Evolutionary conservation across 2,888 invertebrate species (phyloP), one percentile per base, ranked within the genome.

Genomic region (Aphidoletes aphidimyza): DNA sequence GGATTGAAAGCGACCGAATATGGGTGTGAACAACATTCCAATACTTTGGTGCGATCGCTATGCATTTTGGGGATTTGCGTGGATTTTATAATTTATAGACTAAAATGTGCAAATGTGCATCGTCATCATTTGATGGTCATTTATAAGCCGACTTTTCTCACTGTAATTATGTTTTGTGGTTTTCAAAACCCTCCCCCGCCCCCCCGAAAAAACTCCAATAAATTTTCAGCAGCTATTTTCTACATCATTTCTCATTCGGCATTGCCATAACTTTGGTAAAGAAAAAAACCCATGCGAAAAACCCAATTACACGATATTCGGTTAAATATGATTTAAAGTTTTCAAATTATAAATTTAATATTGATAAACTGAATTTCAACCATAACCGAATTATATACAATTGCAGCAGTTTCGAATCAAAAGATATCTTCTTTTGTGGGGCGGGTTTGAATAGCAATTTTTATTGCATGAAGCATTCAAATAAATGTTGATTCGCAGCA

Each of bases 81-180:
- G 8, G 14, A 42, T n/a, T 69, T 34, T 69, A 69, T 69, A 69
- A 69, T 69, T 69, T 69, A 69, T 69, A 1, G 69, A 34, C 69
- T 11, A 34, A 26, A 69, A 69, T 11, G 14, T 69, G 69, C 69
- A 26, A 69, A 69, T 11, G 14, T 69, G 69, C 69, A 69, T 1
- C 30, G 69, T 69, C 69, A 69, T 69, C 69, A 69, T 69, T 69
- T n/a, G 30, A 26, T 69, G 69, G 69, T 14, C 69, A 69, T 69
- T 30, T 54, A 22, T 54, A 54, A 22, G 54, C 5, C 54, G 22
- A 54, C n/a, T 14, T 34, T 30, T 69, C 69, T 69, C 30, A 54
- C 3, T 69, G 17, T 30, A 30, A 30, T 69, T 30, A 69, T 6
- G 69, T 30, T 69, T 30, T 26, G 69, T 14, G 69, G 69, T 69